These are phyloP conservation scores for Aethes cnicana DNA, from an alignment of 2,888 invertebrate genomes.

Conservation along the genomic window DNA sequence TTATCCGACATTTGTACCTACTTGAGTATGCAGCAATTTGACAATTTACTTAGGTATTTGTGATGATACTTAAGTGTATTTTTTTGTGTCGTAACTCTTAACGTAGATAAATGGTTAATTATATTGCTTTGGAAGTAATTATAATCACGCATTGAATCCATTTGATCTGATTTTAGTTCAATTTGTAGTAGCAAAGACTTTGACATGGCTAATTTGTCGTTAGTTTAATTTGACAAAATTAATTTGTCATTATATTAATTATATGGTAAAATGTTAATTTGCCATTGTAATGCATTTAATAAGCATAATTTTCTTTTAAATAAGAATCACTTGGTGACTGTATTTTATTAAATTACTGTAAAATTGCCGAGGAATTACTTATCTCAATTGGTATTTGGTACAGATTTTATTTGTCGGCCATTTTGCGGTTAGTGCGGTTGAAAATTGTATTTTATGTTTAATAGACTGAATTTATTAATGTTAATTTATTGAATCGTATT, in stretches of 20 bases:
- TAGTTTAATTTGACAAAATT: conserved; percentile 4
- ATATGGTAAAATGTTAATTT: background rate
- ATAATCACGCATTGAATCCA: too few species aligned
- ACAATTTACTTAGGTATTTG: too few species aligned
- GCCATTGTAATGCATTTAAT: conserved; percentile 12
- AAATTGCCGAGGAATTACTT: conserved; percentile 62
- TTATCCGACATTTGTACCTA: too few species aligned
- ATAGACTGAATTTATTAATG: conserved; percentile 71
- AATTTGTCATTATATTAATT: background rate
- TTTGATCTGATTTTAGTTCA: too few species aligned
- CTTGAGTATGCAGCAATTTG: too few species aligned
- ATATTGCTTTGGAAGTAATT: too few species aligned
- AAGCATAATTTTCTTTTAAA: background rate
- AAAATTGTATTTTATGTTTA: conserved; percentile 37
- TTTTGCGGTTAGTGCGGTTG: conserved; percentile 51
- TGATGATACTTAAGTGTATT: too few species aligned
- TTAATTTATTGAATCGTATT: conserved; percentile 63
- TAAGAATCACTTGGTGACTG: conserved; percentile 4
- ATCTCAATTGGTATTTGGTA: conserved; percentile 9
- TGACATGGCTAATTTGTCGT: too few species aligned
- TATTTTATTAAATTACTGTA: conserved; percentile 45
- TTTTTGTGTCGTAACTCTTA: too few species aligned
- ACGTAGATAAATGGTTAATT: too few species aligned
- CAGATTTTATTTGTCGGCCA: conserved; percentile 57
- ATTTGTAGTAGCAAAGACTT: too few species aligned